Base-by-base conservation (phyloP, 2,797 vertebrate genomes). In the Adrianichthys oophorus region DNA sequence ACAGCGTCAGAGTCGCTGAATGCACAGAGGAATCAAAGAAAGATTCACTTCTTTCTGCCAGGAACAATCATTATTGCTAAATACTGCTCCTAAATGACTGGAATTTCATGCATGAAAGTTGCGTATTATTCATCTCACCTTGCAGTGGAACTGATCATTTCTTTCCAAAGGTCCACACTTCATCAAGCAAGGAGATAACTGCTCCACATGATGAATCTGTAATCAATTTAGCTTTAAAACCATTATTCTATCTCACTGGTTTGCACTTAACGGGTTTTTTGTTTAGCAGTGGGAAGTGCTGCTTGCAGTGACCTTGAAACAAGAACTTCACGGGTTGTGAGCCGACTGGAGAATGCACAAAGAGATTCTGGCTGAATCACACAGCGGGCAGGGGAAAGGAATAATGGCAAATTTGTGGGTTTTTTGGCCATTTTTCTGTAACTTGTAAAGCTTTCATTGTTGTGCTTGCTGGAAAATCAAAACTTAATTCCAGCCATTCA, bases 51-150 rank as follows among this genome's bases (percentile, higher is more conserved):
- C 78, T 85, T 80, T 77, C 57, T 76, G 69, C 75, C 41, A 4
- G 56, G 55, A 78, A 79, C 77, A 76, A 77, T 86, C 80, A 78
- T 85, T 83, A 85, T 76, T 62, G 46, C 78, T 80, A 83, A 86
- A 80, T 78, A 70, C 77, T 52, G 58, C 51, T 56, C 60, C 74
- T 70, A 80, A 80, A 81, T 57, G 72, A 68, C 68, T 69, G 70
- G 74, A 68, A 72, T 82, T 77, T 80, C 72, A 72, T 65, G 82
- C 82, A 62, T 63, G 52, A 61, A 71, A 78, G 65, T 82, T 68
- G 78, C 76, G 80, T 68, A 84, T 90, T 80, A 79, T 85, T 81
- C 76, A 80, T 63, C 59, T 70, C 67, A 66, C 50, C 62, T 71
- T 45, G 10, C 51, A 12, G 5, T 69, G 59, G 65, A 78, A 54